A percentile compares a stretch with the other conserved stretches of the same genome.
Evolutionary conservation across 2,113 vertebrate species (phyloP).

Genomic region (Neolamprologus brichardi): DNA sequence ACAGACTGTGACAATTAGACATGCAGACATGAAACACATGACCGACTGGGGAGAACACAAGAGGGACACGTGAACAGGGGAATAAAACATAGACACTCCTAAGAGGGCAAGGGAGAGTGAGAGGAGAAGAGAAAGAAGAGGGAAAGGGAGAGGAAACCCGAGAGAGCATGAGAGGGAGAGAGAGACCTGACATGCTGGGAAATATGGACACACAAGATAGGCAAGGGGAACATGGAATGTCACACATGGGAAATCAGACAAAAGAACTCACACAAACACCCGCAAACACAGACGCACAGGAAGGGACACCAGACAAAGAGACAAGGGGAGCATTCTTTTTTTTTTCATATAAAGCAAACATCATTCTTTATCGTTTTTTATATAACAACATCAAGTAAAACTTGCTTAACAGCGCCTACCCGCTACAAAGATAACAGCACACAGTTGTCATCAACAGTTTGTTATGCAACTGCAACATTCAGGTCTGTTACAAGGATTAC

Average conservation of each 20-base stretch:
- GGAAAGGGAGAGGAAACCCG: fast-evolving
- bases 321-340: fast-evolving
- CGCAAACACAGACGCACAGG: background rate
- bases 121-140: fast-evolving
- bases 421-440: fast-evolving
- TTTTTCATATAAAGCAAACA: background rate
- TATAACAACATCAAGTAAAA: background rate
- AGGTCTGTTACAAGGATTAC: fast-evolving
- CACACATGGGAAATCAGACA: background rate
- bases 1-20: background rate
- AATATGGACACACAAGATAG: background rate
- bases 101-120: background rate
- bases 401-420: background rate
- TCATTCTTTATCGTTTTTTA: background rate
- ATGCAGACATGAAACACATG: background rate
- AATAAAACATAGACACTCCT: background rate
- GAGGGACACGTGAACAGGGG: background rate
- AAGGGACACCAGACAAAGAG: background rate
- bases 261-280: background rate
- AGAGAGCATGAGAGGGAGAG: background rate
- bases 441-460: background rate
- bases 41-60: background rate
- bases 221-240: background rate
- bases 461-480: background rate
- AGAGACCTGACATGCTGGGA: background rate